A percentile compares a stretch with the other conserved stretches of the same genome.
These are phyloP conservation scores for Clarias laeviceps DNA, from an alignment of 2,797 vertebrate genomes.

Conservation along the genomic window DNA sequence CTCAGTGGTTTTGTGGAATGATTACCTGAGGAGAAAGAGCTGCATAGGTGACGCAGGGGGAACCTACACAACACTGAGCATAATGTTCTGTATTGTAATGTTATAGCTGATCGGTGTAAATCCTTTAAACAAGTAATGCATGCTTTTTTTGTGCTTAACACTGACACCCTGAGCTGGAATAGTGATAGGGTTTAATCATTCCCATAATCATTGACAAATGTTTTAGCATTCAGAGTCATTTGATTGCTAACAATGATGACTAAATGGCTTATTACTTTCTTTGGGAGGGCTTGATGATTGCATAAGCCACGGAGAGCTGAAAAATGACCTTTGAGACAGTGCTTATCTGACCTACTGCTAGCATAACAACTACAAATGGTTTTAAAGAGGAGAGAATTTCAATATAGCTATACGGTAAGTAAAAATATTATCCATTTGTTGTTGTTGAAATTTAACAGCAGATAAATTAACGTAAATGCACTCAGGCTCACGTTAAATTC, in stretches of 20 bases:
- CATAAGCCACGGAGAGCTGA: slow-evolving; percentile 13
- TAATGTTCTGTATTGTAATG: too few relatives aligned
- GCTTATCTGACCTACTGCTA: slow-evolving; percentile 33
- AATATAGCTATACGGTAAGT: slow-evolving; percentile 46
- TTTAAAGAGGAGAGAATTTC: slow-evolving; percentile 3
- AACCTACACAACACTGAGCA: too few relatives aligned
- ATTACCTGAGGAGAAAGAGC: too few relatives aligned
- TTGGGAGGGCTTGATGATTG: slow-evolving; percentile 3
- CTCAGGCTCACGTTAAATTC: neutral
- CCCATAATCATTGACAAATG: neutral
- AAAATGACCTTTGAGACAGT: slow-evolving; percentile 53
- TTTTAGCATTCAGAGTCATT: neutral
- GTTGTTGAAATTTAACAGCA: neutral
- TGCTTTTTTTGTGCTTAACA: neutral
- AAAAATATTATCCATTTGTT: neutral
- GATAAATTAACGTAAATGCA: neutral
- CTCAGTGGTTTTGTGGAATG: too few relatives aligned
- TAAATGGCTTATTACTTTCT: slow-evolving; percentile 3
- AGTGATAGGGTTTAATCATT: neutral
- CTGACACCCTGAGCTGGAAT: too few relatives aligned
- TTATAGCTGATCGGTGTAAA: too few relatives aligned
- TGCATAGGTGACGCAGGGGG: too few relatives aligned
- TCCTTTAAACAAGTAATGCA: neutral
- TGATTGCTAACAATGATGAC: neutral
- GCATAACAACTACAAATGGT: slow-evolving; percentile 38